phyloP scores from a whole-genome alignment of 1,140 invertebrate species.

The Heliconius melpomene region DNA sequence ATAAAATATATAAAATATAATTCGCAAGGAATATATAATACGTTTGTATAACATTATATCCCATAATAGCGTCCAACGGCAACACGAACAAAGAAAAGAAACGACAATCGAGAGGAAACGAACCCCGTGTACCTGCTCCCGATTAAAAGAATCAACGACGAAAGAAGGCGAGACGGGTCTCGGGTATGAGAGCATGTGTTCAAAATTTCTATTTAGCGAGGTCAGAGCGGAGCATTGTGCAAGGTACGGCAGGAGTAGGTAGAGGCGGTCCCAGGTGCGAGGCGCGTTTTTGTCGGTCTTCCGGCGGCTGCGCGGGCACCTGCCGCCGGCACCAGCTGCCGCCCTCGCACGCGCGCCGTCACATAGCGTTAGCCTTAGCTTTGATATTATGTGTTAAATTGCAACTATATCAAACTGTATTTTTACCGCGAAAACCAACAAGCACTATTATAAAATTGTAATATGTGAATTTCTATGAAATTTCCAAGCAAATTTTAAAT shows the following conservation, averaged over 20 bases:
- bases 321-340: constrained; percentile 67
- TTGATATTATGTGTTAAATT: neutral
- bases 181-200: constrained; percentile 53
- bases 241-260: constrained; percentile 45
- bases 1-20: neutral
- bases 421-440: neutral
- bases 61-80: neutral
- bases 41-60: neutral
- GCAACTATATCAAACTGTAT: neutral
- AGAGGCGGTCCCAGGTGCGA: constrained; percentile 67
- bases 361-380: neutral
- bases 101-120: constrained; percentile 36
- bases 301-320: constrained; percentile 74
- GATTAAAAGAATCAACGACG: constrained; percentile 21
- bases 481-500: too few relatives aligned
- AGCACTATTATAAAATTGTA: neutral
- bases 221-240: constrained; percentile 63
- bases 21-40: neutral
- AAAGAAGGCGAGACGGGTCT: neutral
- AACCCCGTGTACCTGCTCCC: constrained; percentile 37
- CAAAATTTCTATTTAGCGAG: constrained; percentile 56
- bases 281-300: constrained; percentile 74
- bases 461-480: neutral
- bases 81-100: neutral
- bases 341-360: constrained; percentile 51